A percentile compares a stretch with the other conserved stretches of the same genome.
Evolutionary conservation across 2,888 invertebrate species (phyloP).

Genomic region (Ophion ellenae): DNA sequence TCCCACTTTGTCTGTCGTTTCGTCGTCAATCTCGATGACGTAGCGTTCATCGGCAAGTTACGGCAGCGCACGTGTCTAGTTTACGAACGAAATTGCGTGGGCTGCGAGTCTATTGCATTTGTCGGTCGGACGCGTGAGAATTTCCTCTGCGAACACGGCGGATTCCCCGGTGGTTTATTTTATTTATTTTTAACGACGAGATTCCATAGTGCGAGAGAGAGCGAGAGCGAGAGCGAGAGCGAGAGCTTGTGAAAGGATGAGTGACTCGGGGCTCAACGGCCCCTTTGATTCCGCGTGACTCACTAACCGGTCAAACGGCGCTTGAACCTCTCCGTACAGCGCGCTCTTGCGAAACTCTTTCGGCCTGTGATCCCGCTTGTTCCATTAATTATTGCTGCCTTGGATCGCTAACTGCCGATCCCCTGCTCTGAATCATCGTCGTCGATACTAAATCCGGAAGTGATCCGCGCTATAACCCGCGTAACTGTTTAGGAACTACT

Average conservation of each 20-base stretch:
- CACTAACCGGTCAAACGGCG: conserved; percentile 78
- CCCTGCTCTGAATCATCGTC: conserved; percentile 50
- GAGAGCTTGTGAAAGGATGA: conserved; percentile 29
- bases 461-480: not conserved
- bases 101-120: conserved; percentile 11
- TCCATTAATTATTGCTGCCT: conserved; percentile 54
- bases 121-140: conserved; percentile 57
- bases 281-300: conserved; percentile 71
- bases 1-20: not conserved
- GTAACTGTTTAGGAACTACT: not conserved
- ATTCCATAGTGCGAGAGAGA: conserved; percentile 7
- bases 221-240: not conserved
- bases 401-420: conserved; percentile 2
- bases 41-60: not conserved
- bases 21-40: not conserved
- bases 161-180: conserved; percentile 39
- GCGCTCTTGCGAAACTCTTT: conserved; percentile 45
- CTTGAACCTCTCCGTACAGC: conserved; percentile 73
- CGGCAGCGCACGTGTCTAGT: not conserved
- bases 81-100: conserved; percentile 48
- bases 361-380: conserved; percentile 36
- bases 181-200: conserved; percentile 43
- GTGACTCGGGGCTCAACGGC: conserved; percentile 62
- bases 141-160: conserved; percentile 36
- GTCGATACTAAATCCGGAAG: conserved; percentile 43